Evolutionary conservation across 2,113 vertebrate species (phyloP), one percentile per base, ranked within the genome.

Genomic region (Misgurnus anguillicaudatus): DNA sequence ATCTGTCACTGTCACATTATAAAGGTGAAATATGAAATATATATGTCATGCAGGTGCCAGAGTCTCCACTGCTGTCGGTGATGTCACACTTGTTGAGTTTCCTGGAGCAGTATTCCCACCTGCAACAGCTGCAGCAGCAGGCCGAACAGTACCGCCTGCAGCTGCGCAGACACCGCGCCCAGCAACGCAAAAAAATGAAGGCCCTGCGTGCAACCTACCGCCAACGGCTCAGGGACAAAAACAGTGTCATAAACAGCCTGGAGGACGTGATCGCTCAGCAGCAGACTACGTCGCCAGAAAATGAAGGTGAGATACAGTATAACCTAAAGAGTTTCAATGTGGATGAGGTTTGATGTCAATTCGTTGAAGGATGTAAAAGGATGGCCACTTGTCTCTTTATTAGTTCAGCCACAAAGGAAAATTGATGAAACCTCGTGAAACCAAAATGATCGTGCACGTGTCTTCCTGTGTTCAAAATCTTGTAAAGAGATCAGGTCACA

Each of bases 11-110:
- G 16, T 51, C 48, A 4, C 11, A 16, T 16, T 51, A 51, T 51
- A 14, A 14, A 9, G 41, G 5, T 4, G 3, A 51, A 14, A 14
- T 51, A 5, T 51, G 14, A 19, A 57, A 8, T n/a, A n/a, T 61
- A 21, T 58, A 6, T 11, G 7, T 0, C 31, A 11, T 39, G 9
- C 87, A 94, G 93, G 57, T 88, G 36, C 65, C 87, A 3, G 91
- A 91, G 51, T 94, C 94, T 75, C 93, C 94, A 7, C 79, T 94
- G 85, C 84, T 94, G 83, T 87, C 90, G 0, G 93, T 94, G 71
- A 94, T 94, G 91, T 92, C 93, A 71, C 94, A 94, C 83, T 90
- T 95, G 80, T 88, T 94, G 86, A 93, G 83, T 82, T 94, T 94
- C 87, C 89, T 94, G 88, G 94, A 95, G 90, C 93, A 93, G 73